phyloP scores from a whole-genome alignment of 2,797 vertebrate species.

The Natrix natrix region DNA sequence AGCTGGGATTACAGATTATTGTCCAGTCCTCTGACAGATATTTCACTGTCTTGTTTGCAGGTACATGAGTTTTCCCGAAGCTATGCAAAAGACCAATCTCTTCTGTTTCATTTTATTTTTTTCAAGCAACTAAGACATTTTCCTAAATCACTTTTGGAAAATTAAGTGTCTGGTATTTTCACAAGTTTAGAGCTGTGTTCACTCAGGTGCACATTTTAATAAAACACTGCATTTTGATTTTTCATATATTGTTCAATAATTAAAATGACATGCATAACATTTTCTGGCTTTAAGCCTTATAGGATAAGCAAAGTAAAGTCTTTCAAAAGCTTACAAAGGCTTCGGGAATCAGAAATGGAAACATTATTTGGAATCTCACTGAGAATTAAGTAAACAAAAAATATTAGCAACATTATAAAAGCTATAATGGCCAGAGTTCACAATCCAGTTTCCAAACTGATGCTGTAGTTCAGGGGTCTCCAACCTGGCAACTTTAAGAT shows the following conservation, averaged over 20 bases:
- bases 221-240: conserved; percentile 24
- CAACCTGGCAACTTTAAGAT: no score
- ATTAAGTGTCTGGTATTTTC: not conserved
- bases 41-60: not conserved
- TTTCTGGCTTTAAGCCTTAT: conserved; percentile 34
- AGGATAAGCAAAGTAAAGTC: conserved; percentile 26
- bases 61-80: conserved; percentile 1
- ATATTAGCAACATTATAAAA: not conserved
- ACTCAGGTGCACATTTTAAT: conserved; percentile 21
- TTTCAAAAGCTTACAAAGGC: not conserved
- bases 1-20: not conserved
- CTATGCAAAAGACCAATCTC: conserved; percentile 44
- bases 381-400: not conserved
- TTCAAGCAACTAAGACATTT: conserved; percentile 53
- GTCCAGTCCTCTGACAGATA: not conserved
- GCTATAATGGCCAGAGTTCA: no score
- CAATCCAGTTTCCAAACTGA: not conserved
- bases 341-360: not conserved
- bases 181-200: conserved; percentile 14
- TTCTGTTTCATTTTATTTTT: conserved; percentile 45
- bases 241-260: conserved; percentile 20
- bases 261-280: conserved; percentile 40
- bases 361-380: not conserved
- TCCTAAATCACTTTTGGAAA: conserved; percentile 48
- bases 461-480: not conserved